Conservation (phyloP, 92 coral and sea anemone genomes). For the Phenganax marumi region DNA sequence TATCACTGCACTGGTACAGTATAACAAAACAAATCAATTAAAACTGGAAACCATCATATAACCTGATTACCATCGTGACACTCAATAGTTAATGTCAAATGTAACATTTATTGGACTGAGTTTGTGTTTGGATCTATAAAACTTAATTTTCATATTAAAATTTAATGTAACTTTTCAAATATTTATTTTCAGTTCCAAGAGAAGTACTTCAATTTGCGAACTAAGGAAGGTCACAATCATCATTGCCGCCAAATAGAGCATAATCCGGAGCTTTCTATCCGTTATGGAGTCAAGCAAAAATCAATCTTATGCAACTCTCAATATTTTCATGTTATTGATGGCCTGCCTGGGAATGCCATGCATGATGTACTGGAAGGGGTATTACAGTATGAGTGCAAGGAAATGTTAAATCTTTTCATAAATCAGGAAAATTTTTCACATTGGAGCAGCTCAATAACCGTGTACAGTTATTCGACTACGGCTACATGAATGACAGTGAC, state of each 20-base stretch:
- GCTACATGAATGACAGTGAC: too few relatives aligned
- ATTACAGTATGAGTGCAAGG: slow-evolving; percentile 22
- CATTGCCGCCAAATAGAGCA: slow-evolving; percentile 31
- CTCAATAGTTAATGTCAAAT: too few relatives aligned
- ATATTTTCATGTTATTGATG: slow-evolving; percentile 44
- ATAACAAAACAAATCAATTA: not conserved
- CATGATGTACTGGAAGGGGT: slow-evolving; percentile 48
- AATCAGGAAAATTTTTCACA: too few relatives aligned
- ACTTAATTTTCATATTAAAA: too few relatives aligned
- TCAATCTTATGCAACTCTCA: slow-evolving; percentile 31
- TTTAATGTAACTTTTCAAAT: too few relatives aligned
- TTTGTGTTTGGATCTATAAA: too few relatives aligned
- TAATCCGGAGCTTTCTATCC: slow-evolving; percentile 19
- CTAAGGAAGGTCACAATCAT: slow-evolving; percentile 23
- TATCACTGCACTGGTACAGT: not conserved
- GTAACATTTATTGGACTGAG: too few relatives aligned
- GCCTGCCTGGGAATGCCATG: slow-evolving; percentile 48
- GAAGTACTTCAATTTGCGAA: slow-evolving; percentile 16
- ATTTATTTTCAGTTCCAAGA: slow-evolving; percentile 25
- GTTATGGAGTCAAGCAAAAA: slow-evolving; percentile 27
- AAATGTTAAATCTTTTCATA: too few relatives aligned
- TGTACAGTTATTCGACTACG: too few relatives aligned
- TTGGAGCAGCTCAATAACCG: too few relatives aligned
- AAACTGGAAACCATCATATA: too few relatives aligned
- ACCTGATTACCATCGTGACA: too few relatives aligned